Evolutionary conservation across 2,888 invertebrate genomes (phyloP).

Genomic region (Seira musarum): DNA sequence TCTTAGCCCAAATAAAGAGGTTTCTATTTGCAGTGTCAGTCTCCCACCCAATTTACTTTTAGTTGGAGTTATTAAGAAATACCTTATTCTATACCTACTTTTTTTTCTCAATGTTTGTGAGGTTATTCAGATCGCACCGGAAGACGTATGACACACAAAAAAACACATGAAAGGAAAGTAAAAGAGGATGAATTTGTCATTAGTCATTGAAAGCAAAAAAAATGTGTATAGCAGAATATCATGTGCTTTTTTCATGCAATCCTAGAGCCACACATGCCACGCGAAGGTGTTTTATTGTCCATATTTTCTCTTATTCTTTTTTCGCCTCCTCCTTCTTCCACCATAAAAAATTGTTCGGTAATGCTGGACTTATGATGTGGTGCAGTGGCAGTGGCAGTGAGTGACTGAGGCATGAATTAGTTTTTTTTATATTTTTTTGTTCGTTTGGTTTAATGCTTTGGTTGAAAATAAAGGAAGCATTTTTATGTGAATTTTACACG

Average conservation of each 20-base stretch:
- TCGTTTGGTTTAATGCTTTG: constrained; percentile 4
- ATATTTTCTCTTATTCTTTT: constrained; percentile 41
- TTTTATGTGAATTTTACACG: constrained; percentile 47
- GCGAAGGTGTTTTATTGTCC: constrained; percentile 57
- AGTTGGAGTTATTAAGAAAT: neutral
- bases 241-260: neutral
- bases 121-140: neutral
- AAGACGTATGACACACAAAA: constrained; percentile 31
- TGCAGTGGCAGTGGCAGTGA: no score
- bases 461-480: constrained; percentile 25
- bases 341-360: neutral
- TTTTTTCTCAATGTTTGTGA: no score
- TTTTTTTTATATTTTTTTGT: neutral
- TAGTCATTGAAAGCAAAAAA: constrained; percentile 48
- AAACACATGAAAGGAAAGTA: neutral
- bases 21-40: neutral
- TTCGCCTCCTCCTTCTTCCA: constrained; percentile 30
- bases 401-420: constrained; percentile 35
- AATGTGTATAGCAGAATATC: neutral
- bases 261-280: constrained; percentile 20
- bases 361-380: no score
- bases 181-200: constrained; percentile 56
- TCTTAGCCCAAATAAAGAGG: neutral
- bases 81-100: no score
- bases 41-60: neutral